Base-by-base conservation (phyloP, 2,888 invertebrate genomes). In the Mimachlamys varia region DNA sequence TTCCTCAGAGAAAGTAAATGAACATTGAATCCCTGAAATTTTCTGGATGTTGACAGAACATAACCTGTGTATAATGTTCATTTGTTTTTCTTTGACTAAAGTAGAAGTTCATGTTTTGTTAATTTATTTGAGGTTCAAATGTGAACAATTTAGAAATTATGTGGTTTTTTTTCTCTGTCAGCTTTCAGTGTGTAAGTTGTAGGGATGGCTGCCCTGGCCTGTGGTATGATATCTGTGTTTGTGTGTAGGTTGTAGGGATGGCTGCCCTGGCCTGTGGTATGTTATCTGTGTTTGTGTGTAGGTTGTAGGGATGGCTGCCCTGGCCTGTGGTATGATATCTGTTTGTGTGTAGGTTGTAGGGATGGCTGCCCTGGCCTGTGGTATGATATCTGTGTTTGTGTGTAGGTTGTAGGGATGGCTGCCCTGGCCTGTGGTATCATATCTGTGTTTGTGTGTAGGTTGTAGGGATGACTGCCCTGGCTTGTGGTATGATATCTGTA, bases 331-430 rank as follows among this genome's bases (percentile, higher is more conserved):
- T 89, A 33, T 33, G 38, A 58, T 17, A 17, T 49, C 19, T 55
- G 55, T 88, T 91, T 4, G 76, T 33, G 76, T 87, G 92, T 92
- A 97, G 97, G 96, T 97, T 88, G 97, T 99, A 93, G 99, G 99
- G 19, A 98, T 99, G 91, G 98, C 99, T 13, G 98, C 99, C 89
- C 97, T 99, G 76, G 98, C 99, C 7, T 98, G 98, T 95, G 99
- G 99, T 55, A 98, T 99, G 96, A 98, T 99, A 90, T 98, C 99
- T 22, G 98, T 99, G 50, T n/a, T n/a, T n/a, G n/a, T n/a, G n/a
- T n/a, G n/a, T n/a, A n/a, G n/a, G 53, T 53, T 53, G 97, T 99
- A 93, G 99, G 99, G 19, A 98, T 99, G 91, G 98, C 99, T 15
- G 98, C 99, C 89, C 97, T 99, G 62, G 98, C 99, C 10, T 98